A percentile compares a stretch with the other conserved stretches of the same genome.
phyloP scores from a whole-genome alignment of 2,113 vertebrate genomes.

The Oriolus oriolus region DNA sequence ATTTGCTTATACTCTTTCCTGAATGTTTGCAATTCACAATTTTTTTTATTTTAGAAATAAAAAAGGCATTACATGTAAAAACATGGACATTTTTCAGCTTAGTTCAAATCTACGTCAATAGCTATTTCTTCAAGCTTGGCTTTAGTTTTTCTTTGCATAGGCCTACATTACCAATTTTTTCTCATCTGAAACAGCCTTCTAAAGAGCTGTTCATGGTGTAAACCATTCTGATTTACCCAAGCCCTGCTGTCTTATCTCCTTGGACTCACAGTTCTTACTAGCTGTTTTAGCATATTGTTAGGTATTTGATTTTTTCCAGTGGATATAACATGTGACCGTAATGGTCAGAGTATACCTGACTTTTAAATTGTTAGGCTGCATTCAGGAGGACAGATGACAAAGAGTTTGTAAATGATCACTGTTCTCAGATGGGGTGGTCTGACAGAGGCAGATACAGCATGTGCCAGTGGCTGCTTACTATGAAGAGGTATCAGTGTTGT shows the following conservation, averaged over 20 bases:
- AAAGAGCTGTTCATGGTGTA: not conserved
- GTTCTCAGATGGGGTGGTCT: not conserved
- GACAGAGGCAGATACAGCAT: not conserved
- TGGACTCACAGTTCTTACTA: not conserved
- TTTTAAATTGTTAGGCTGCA: not conserved
- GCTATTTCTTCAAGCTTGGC: not conserved
- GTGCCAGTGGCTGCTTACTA: accelerated
- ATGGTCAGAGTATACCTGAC: not conserved
- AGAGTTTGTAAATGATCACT: not conserved
- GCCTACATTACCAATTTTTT: not conserved
- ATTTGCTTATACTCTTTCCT: not conserved
- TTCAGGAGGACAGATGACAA: not conserved
- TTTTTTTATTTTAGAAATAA: not conserved
- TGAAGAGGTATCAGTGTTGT: not conserved
- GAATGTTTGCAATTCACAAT: not conserved
- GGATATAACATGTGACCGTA: accelerated
- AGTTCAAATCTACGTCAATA: not conserved
- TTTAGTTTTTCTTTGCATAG: not conserved
- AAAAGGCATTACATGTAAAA: not conserved
- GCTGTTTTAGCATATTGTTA: not conserved
- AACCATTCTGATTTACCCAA: not conserved
- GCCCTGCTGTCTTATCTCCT: not conserved
- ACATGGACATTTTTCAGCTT: not conserved
- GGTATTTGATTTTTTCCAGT: not conserved
- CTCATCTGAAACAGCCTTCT: not conserved